phyloP scores from a whole-genome alignment of 2,113 vertebrate species.

The Marcusenius ussheri region DNA sequence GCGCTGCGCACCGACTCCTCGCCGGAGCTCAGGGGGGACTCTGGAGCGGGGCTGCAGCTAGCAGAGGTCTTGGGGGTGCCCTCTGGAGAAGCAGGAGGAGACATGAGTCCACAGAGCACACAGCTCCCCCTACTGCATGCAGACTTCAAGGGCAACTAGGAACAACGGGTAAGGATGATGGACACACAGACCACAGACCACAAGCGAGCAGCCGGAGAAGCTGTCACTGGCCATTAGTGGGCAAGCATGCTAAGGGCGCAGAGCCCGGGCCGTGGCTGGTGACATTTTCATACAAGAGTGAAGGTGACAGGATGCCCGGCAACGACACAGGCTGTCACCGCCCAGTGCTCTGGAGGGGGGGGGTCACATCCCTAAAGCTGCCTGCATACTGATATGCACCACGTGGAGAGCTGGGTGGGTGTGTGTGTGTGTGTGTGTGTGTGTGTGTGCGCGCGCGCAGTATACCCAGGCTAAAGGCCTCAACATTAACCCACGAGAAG shows the following conservation, averaged over 20 bases:
- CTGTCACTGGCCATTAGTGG: constrained; percentile 93
- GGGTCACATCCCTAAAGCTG: not conserved
- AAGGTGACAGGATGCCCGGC: constrained; percentile 70
- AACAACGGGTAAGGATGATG: not conserved
- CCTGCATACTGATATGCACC: not conserved
- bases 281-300: constrained; percentile 78
- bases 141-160: not conserved
- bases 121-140: not conserved
- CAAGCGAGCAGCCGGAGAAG: constrained; percentile 96
- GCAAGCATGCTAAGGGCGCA: constrained; percentile 69
- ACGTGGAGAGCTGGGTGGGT: not conserved
- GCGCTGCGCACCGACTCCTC: constrained; percentile 86
- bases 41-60: constrained; percentile 89
- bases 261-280: constrained; percentile 53
- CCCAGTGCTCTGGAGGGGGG: not conserved
- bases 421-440: constrained; percentile 2
- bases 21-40: constrained; percentile 83
- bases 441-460: not conserved
- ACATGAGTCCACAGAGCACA: not conserved
- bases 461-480: not conserved
- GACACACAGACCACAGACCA: constrained; percentile 59
- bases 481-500: not conserved
- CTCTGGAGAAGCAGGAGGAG: constrained; percentile 56
- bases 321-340: constrained; percentile 46
- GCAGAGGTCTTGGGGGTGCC: constrained; percentile 92